phyloP scores from a whole-genome alignment of 2,797 vertebrate species.

The Urosaurus nigricauda region DNA sequence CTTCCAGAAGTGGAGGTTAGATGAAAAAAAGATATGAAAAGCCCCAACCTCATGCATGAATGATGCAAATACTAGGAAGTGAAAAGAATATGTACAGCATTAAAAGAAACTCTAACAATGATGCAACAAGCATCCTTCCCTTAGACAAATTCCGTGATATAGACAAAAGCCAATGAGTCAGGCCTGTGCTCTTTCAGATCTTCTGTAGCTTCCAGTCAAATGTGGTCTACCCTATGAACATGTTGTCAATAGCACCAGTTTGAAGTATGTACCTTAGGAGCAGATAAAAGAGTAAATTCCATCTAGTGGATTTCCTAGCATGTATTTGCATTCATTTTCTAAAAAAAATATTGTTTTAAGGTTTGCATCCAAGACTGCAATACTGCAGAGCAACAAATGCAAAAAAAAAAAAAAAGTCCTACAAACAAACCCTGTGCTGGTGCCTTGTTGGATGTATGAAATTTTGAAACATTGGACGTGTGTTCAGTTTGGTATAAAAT shows the following conservation, averaged over 20 bases:
- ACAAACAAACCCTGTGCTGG: too few relatives aligned
- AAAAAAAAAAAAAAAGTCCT: too few relatives aligned
- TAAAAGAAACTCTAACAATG: neutral
- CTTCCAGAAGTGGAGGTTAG: neutral
- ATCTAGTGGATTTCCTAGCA: too few relatives aligned
- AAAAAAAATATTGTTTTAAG: too few relatives aligned
- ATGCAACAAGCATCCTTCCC: neutral
- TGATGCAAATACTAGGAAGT: neutral
- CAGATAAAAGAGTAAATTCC: too few relatives aligned
- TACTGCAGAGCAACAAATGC: too few relatives aligned
- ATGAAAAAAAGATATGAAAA: neutral
- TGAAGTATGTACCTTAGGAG: too few relatives aligned
- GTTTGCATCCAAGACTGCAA: too few relatives aligned
- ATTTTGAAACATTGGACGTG: too few relatives aligned
- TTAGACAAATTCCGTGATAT: neutral
- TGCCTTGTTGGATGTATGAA: too few relatives aligned
- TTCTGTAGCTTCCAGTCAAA: neutral
- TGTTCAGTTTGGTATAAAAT: too few relatives aligned
- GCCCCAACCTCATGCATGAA: neutral
- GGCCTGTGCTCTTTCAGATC: neutral
- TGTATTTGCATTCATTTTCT: too few relatives aligned
- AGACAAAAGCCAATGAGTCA: neutral
- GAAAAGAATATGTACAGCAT: neutral
- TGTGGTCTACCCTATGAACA: neutral
- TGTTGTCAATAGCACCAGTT: neutral